Evolutionary conservation across 2,113 vertebrate species (phyloP).

Genomic region (Psophia crepitans): DNA sequence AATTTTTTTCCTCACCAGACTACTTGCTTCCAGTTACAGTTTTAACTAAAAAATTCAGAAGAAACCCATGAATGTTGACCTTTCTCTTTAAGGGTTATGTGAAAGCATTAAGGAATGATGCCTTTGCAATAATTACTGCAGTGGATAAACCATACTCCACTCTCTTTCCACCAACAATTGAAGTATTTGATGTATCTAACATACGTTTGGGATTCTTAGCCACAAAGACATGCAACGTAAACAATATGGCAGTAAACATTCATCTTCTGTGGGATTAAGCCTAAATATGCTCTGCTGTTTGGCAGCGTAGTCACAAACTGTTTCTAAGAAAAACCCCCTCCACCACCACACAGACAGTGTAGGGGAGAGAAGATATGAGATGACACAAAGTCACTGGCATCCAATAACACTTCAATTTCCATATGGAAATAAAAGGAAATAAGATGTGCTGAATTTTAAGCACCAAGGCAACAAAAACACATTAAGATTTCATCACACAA

Average conservation of each 20-base stretch:
- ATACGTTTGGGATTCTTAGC: neutral
- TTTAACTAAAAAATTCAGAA: neutral
- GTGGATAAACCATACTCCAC: neutral
- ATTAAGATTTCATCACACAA: conserved; percentile 48
- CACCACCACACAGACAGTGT: neutral
- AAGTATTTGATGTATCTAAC: neutral
- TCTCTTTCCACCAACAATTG: neutral
- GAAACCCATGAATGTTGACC: neutral
- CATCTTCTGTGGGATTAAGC: conserved; percentile 41
- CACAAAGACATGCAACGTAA: neutral
- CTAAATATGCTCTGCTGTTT: conserved; percentile 27
- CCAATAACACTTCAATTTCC: conserved; percentile 33
- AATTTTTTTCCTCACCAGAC: neutral
- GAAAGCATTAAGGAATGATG: neutral
- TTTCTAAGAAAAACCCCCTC: neutral
- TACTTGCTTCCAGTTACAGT: neutral
- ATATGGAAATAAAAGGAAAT: conserved; percentile 39
- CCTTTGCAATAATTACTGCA: neutral
- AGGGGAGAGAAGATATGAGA: neutral
- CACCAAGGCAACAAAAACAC: conserved; percentile 58
- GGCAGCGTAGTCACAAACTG: neutral
- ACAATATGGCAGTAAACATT: conserved; percentile 25
- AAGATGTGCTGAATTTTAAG: conserved; percentile 37
- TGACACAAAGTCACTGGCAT: conserved; percentile 30
- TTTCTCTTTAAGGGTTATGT: neutral